Evolutionary conservation across 2,797 vertebrate species (phyloP).

Genomic region (Helarctos malayanus): DNA sequence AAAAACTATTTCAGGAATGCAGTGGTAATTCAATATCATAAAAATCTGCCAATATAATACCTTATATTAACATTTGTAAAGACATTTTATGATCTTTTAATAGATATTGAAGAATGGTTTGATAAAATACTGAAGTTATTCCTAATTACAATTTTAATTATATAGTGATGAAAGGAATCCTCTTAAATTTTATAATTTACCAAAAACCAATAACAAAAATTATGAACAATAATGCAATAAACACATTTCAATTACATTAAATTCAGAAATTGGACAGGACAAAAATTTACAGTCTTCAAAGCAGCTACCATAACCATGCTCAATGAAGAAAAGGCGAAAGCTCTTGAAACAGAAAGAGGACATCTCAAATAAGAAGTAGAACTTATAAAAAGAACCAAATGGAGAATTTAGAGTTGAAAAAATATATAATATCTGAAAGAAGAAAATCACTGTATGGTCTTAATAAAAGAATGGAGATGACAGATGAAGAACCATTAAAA

Average conservation of each 20-base stretch:
- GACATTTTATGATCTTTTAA: not conserved
- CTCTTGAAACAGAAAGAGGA: not conserved
- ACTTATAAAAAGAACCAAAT: not conserved
- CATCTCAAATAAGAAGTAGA: not conserved
- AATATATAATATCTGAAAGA: not conserved
- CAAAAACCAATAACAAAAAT: not conserved
- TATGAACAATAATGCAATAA: not conserved
- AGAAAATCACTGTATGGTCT: not conserved
- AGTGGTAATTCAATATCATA: not conserved
- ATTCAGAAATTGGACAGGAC: not conserved
- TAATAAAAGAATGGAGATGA: not conserved
- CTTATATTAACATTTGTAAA: conserved; percentile 1
- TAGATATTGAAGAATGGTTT: conserved; percentile 6
- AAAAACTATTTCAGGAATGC: not conserved
- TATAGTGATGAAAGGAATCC: not conserved
- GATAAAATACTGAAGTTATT: not conserved
- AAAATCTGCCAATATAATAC: not conserved
- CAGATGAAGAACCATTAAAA: not conserved
- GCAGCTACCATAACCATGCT: not conserved
- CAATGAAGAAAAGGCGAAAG: not conserved
- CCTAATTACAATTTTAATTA: conserved; percentile 43
- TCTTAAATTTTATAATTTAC: conserved; percentile 13
- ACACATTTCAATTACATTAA: not conserved
- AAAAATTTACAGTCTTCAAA: conserved; percentile 10
- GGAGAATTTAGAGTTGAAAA: not conserved